Conservation (phyloP, 1,140 invertebrate species). For the Babylonia areolata region DNA sequence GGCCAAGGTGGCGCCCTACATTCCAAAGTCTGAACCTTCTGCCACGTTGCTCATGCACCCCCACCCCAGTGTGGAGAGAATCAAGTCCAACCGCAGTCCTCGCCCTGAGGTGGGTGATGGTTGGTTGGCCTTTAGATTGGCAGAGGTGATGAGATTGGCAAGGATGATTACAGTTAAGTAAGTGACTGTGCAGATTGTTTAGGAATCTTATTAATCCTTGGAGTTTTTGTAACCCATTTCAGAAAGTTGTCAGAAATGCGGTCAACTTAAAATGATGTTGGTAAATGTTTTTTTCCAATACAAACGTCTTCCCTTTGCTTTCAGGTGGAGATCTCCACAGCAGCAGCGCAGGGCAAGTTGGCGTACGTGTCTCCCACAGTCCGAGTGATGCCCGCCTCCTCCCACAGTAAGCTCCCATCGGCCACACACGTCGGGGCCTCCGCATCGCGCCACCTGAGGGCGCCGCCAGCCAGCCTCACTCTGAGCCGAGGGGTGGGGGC, state of each 20-base stretch:
- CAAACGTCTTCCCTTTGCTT: background rate
- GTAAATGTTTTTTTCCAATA: background rate
- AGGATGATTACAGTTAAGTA: too few relatives aligned
- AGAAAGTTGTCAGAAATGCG: too few relatives aligned
- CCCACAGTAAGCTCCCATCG: constrained; percentile 33
- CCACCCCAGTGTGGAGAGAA: constrained; percentile 38
- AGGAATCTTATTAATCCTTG: too few relatives aligned
- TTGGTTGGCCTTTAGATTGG: too few relatives aligned
- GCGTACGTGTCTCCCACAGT: constrained; percentile 72
- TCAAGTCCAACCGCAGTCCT: constrained; percentile 52
- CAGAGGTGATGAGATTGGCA: too few relatives aligned
- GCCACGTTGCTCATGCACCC: background rate
- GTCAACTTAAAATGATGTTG: too few relatives aligned
- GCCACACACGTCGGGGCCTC: constrained; percentile 34
- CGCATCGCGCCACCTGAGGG: constrained; percentile 48
- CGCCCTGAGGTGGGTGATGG: constrained; percentile 59
- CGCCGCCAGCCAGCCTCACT: constrained; percentile 59
- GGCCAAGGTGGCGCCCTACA: constrained; percentile 66
- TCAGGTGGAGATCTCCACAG: constrained; percentile 63
- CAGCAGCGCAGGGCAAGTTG: constrained; percentile 70
- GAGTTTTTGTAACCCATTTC: too few relatives aligned
- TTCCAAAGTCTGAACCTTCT: constrained; percentile 61
- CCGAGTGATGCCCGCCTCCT: constrained; percentile 47
- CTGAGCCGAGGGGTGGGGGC: constrained; percentile 34
- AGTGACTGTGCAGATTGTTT: too few relatives aligned